A percentile compares a stretch with the other conserved stretches of the same genome.
These are phyloP conservation scores for Macrotrachela quadricornifera DNA, from an alignment of 1,140 invertebrate genomes.

Conservation along the genomic window DNA sequence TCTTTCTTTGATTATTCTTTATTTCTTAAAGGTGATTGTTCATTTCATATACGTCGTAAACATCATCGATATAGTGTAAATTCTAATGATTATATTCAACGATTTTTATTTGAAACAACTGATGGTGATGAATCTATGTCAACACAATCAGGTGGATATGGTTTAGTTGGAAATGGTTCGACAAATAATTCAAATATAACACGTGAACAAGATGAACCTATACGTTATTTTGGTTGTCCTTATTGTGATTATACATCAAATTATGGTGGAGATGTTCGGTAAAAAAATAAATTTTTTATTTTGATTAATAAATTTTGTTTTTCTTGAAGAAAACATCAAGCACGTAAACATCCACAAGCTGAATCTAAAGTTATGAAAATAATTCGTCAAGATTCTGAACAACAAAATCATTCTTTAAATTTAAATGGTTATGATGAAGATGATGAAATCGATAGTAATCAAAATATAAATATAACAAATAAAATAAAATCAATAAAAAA, in stretches of 20 bases:
- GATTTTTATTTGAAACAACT: constrained; percentile 1
- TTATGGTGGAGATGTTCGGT: constrained; percentile 5
- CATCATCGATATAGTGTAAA: constrained; percentile 6
- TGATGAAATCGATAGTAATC: too few species aligned
- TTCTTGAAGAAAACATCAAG: not conserved
- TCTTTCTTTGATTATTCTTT: too few species aligned
- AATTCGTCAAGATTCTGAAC: too few species aligned
- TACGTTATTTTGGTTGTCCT: constrained; percentile 3
- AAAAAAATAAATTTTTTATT: too few species aligned
- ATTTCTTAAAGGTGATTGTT: not conserved
- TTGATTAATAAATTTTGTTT: too few species aligned
- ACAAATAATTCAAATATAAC: too few species aligned
- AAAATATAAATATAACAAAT: too few species aligned
- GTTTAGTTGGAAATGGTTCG: too few species aligned
- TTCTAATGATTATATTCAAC: constrained; percentile 3
- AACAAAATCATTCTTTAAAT: too few species aligned
- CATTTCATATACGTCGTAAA: constrained; percentile 5
- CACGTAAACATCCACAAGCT: constrained; percentile 2
- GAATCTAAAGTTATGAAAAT: not conserved
- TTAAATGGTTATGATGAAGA: too few species aligned
- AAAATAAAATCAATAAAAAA: too few species aligned
- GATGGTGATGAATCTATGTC: not conserved
- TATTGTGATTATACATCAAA: constrained; percentile 8
- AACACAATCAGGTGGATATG: too few species aligned
- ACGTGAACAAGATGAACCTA: not conserved